These are phyloP conservation scores for Gonocerus acuteangulatus DNA, from an alignment of 2,888 invertebrate species.

Conservation along the genomic window DNA sequence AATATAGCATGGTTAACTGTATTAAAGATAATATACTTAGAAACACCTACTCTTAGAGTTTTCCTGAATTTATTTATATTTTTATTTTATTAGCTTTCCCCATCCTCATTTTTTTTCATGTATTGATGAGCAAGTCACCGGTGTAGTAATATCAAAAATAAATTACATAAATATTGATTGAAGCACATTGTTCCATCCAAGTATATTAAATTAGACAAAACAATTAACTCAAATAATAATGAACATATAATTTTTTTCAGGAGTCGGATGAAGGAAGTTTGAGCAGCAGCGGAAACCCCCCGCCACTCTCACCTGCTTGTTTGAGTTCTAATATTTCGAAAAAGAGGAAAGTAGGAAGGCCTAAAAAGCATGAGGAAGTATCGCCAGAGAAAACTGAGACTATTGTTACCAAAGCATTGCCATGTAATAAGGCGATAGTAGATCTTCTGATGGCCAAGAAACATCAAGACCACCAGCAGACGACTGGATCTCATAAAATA, in stretches of 20 bases:
- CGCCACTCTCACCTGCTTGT: constrained; percentile 29
- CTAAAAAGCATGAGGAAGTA: constrained; percentile 52
- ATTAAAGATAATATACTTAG: too few species aligned
- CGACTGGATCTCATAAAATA: constrained; percentile 50
- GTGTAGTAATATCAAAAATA: too few species aligned
- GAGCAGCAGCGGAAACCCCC: constrained; percentile 19
- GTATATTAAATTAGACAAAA: too few species aligned
- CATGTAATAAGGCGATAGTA: constrained; percentile 30
- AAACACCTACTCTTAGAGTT: too few species aligned
- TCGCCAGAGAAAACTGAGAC: constrained; percentile 61
- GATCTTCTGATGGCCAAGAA: constrained; percentile 41
- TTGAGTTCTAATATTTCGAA: constrained; percentile 47
- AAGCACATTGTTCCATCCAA: too few species aligned
- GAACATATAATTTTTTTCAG: constrained; percentile 1
- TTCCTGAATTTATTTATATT: too few species aligned
- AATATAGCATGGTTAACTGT: too few species aligned
- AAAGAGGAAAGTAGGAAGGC: constrained; percentile 74
- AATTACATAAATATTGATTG: too few species aligned
- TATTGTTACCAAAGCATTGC: constrained; percentile 69
- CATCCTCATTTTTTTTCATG: too few species aligned
- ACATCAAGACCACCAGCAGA: constrained; percentile 43
- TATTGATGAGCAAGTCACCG: too few species aligned
- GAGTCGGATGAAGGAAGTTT: constrained; percentile 20
- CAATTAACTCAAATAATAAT: too few species aligned
- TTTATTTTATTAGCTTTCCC: too few species aligned